A percentile compares a stretch with the other conserved stretches of the same genome.
Conservation (phyloP, 2,797 vertebrate genomes). For the Pangasius larnaudii region DNA sequence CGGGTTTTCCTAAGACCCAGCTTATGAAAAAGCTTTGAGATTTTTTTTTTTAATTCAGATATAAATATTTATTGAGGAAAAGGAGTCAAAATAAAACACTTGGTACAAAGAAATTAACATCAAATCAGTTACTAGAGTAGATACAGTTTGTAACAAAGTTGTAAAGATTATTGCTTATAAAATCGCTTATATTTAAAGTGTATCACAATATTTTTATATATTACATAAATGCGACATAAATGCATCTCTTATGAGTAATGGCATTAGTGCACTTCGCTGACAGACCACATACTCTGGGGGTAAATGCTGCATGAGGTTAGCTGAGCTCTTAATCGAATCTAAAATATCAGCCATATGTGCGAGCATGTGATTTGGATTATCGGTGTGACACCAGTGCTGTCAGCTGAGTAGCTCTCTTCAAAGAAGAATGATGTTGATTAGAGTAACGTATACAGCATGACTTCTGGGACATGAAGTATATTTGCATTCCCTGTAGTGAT, state of each 20-base stretch:
- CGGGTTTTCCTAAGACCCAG: background rate
- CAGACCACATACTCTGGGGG: background rate
- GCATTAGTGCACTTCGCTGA: background rate
- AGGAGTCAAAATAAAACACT: background rate
- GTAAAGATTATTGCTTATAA: background rate
- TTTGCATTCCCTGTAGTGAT: slow-evolving; percentile 77
- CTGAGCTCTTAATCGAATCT: slow-evolving; percentile 50
- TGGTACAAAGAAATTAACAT: background rate
- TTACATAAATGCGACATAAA: background rate
- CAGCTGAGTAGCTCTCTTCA: background rate
- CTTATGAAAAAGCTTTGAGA: background rate
- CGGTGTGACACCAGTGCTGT: slow-evolving; percentile 10
- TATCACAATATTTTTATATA: background rate
- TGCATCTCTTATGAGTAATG: background rate
- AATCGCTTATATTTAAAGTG: background rate
- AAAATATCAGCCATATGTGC: slow-evolving; percentile 35
- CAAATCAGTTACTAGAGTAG: background rate
- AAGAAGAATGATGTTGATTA: background rate
- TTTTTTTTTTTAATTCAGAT: background rate
- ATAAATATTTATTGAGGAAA: background rate
- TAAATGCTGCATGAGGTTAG: slow-evolving; percentile 50
- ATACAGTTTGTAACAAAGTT: background rate
- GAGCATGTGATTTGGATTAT: slow-evolving; percentile 41
- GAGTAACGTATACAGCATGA: background rate
- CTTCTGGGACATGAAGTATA: background rate